These are phyloP conservation scores for Phenganax marumi DNA, from an alignment of 92 coral and sea anemone genomes.

Conservation along the genomic window DNA sequence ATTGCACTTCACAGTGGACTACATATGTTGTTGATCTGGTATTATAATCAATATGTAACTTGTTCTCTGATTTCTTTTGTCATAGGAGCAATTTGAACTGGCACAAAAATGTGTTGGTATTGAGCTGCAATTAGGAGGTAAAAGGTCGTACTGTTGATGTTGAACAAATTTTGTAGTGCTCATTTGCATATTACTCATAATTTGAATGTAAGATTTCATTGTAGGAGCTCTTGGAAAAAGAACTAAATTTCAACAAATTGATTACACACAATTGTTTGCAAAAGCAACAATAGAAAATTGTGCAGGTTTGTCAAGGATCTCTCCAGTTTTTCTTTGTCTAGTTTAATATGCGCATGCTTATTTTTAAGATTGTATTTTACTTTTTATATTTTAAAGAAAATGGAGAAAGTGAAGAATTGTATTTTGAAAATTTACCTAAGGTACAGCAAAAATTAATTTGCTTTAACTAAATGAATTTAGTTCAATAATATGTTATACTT, in stretches of 20 bases:
- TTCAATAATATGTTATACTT: background rate
- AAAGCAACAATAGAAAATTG: constrained; percentile 55
- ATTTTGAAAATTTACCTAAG: constrained; percentile 47
- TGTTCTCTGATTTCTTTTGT: background rate
- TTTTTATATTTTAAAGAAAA: constrained; percentile 17
- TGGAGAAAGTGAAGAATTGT: constrained; percentile 12
- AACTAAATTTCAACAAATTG: constrained; percentile 87
- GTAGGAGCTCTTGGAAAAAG: constrained; percentile 93
- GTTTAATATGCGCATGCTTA: background rate
- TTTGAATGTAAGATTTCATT: background rate
- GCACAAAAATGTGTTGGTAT: constrained; percentile 75
- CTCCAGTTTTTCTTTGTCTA: background rate
- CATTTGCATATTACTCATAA: too few species aligned
- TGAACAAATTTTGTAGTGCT: background rate
- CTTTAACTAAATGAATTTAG: background rate
- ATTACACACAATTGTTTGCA: constrained; percentile 66
- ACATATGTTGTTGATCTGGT: background rate
- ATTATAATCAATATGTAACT: background rate
- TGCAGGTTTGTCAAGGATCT: constrained; percentile 18
- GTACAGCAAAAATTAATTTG: constrained; percentile 25
- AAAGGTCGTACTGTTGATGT: background rate
- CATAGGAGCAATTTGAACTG: constrained; percentile 74
- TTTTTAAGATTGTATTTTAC: background rate
- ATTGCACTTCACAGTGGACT: too few species aligned
- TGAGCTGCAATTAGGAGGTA: constrained; percentile 71